Evolutionary conservation across 2,888 invertebrate genomes (phyloP).

Genomic region (Trichopoda pennipes): DNA sequence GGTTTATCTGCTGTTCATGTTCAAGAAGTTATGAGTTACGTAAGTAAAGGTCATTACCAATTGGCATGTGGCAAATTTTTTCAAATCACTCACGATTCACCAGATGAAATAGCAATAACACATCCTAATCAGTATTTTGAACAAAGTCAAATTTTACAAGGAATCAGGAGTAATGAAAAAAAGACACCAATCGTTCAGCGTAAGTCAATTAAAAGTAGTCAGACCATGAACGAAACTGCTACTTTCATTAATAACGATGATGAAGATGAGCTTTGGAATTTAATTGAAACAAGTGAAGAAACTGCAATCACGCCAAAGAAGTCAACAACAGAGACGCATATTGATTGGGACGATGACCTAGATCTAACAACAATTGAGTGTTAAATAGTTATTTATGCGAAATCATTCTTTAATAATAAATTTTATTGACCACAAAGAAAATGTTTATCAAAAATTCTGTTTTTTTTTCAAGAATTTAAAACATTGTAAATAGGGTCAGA

Average conservation of each 20-base stretch:
- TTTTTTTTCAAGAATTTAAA: no score
- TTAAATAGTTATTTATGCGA: no score
- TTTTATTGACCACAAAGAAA: no score
- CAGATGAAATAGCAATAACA: slow-evolving; percentile 86
- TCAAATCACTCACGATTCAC: slow-evolving; percentile 86
- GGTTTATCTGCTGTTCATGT: slow-evolving; percentile 85
- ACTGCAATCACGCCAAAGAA: slow-evolving; percentile 73
- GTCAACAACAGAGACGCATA: slow-evolving; percentile 70
- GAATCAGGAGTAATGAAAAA: slow-evolving; percentile 73
- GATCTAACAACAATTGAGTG: slow-evolving; percentile 77
- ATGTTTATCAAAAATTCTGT: no score
- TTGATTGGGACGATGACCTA: slow-evolving; percentile 78
- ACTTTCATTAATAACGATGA: slow-evolving; percentile 76
- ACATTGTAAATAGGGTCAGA: no score
- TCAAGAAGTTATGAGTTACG: slow-evolving; percentile 87
- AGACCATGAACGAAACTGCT: slow-evolving; percentile 52
- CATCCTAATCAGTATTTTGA: slow-evolving; percentile 97
- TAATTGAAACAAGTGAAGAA: slow-evolving; percentile 78
- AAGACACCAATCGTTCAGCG: slow-evolving; percentile 9
- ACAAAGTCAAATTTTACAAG: slow-evolving; percentile 86
- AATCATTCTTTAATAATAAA: no score
- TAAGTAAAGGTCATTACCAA: slow-evolving; percentile 90
- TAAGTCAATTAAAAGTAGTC: slow-evolving; percentile 60
- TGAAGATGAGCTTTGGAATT: slow-evolving; percentile 80
- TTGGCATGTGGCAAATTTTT: slow-evolving; percentile 95